Evolutionary conservation across 2,797 vertebrate genomes (phyloP).

Genomic region (Cryptoblepharus egeriae): DNA sequence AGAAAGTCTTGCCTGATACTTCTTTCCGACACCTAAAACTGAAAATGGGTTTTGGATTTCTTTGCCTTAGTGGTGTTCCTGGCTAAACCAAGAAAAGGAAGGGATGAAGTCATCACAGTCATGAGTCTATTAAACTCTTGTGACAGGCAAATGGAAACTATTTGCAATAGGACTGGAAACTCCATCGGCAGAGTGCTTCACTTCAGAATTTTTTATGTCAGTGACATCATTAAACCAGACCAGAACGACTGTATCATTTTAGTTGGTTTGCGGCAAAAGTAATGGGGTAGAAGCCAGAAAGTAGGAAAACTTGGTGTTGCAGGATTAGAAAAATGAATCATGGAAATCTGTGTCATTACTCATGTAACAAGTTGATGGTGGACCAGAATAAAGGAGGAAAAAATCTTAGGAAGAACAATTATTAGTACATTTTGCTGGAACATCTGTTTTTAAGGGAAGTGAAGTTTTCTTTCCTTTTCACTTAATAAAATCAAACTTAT

Average conservation of each 20-base stretch:
- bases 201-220: conserved; percentile 32
- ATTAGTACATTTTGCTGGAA: background rate
- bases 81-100: conserved; percentile 12
- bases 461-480: background rate
- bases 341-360: conserved; percentile 26
- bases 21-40: background rate
- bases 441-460: background rate
- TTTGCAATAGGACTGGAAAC: conserved; percentile 36
- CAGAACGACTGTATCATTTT: conserved; percentile 33
- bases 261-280: conserved; percentile 24
- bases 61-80: conserved; percentile 33
- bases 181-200: conserved; percentile 30
- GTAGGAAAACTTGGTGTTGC: conserved; percentile 19
- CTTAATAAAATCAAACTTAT: background rate
- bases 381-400: conserved; percentile 10
- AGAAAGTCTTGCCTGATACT: background rate
- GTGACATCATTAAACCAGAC: conserved; percentile 36
- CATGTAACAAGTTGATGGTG: conserved; percentile 20
- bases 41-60: conserved; percentile 19
- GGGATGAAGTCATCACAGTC: conserved; percentile 30
- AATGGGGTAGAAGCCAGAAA: conserved; percentile 1
- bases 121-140: conserved; percentile 40
- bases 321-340: conserved; percentile 16
- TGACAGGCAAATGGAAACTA: conserved; percentile 48
- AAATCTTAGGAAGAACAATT: conserved; percentile 14